phyloP scores from a whole-genome alignment of 2,113 vertebrate genomes.

The mouse (Mus musculus) region DNA sequence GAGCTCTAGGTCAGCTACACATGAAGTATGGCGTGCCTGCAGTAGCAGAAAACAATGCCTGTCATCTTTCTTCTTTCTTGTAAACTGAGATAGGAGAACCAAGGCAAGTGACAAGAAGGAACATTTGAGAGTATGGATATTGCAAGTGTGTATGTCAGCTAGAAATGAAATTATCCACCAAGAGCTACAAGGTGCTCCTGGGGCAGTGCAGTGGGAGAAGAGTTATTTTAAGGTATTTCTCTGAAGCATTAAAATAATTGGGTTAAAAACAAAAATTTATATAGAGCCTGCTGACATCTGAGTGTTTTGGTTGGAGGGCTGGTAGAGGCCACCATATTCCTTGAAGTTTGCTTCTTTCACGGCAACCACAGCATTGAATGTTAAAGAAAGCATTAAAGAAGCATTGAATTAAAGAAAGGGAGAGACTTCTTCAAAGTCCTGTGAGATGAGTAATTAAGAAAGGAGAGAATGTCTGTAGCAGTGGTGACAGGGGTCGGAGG shows the following conservation, averaged over 20 bases:
- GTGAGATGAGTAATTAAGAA: neutral
- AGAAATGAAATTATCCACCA: slow-evolving; percentile 8
- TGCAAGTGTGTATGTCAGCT: neutral
- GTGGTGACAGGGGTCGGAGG: neutral
- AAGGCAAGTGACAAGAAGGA: neutral
- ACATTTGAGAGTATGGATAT: neutral
- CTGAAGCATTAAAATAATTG: slow-evolving; percentile 27
- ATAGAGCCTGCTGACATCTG: neutral
- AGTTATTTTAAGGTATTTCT: neutral
- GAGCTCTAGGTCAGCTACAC: neutral
- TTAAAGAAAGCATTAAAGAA: slow-evolving; percentile 45
- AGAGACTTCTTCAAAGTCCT: neutral
- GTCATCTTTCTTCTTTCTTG: neutral
- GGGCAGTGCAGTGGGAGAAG: neutral
- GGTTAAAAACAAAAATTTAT: neutral
- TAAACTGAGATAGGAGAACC: neutral
- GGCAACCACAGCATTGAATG: neutral
- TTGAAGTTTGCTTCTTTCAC: neutral
- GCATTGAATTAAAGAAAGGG: slow-evolving; percentile 27
- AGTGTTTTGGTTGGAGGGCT: neutral
- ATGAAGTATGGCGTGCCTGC: neutral
- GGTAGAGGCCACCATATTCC: too few relatives aligned
- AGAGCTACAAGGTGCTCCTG: neutral
- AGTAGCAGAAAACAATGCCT: neutral
- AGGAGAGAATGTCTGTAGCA: neutral